These are phyloP conservation scores for Phalanger gymnotis DNA, from an alignment of 2,797 vertebrate genomes.

Conservation along the genomic window DNA sequence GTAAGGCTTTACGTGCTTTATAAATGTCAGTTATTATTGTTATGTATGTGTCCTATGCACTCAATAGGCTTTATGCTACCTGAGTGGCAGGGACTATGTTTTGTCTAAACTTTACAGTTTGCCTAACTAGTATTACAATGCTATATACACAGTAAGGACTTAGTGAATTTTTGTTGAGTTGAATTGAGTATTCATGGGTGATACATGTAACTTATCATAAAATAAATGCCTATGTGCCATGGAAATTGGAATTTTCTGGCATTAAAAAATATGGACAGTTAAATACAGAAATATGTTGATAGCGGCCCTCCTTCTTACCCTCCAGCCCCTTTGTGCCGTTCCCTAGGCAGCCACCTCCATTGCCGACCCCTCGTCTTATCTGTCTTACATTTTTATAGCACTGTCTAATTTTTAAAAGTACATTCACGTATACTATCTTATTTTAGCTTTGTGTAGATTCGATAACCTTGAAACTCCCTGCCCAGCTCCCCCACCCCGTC, in stretches of 20 bases:
- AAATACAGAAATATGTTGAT: not conserved
- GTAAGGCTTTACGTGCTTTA: not conserved
- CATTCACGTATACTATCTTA: not conserved
- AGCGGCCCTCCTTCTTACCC: not conserved
- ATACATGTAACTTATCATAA: not conserved
- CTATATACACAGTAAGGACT: not conserved
- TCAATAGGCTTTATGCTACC: not conserved
- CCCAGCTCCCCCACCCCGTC: not conserved
- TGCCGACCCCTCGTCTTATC: not conserved
- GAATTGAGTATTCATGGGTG: not conserved
- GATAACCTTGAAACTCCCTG: conserved; percentile 56
- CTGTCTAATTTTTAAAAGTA: not conserved
- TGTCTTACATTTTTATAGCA: not conserved
- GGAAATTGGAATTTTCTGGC: not conserved
- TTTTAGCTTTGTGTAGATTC: conserved; percentile 32
- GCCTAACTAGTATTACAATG: not conserved
- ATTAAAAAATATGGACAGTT: not conserved
- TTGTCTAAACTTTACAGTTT: not conserved
- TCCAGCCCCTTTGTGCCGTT: not conserved
- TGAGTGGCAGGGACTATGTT: not conserved
- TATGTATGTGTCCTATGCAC: not conserved
- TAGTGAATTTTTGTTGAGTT: not conserved
- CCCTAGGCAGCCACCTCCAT: not conserved
- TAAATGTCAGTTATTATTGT: not conserved
- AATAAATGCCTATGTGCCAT: not conserved